Evolutionary conservation across 1,140 invertebrate genomes (phyloP).

Genomic region (Zaprionus capensis): DNA sequence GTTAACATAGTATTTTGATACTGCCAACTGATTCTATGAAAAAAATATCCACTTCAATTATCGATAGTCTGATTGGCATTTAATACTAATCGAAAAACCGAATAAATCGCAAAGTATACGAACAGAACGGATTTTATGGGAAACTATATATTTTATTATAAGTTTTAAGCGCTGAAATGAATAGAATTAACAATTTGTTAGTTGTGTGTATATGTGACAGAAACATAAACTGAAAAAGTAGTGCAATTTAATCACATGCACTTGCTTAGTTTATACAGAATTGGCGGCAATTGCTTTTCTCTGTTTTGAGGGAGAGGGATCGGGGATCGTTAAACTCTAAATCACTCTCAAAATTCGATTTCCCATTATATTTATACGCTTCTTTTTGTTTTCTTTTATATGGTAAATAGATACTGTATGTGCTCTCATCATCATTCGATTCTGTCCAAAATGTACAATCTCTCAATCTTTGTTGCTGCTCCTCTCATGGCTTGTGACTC

Average conservation of each 20-base stretch:
- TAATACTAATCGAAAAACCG: not conserved
- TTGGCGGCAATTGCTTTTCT: constrained; percentile 35
- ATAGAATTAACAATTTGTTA: constrained; percentile 51
- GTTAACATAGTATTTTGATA: constrained; percentile 13
- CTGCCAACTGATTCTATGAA: constrained; percentile 31
- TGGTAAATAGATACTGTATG: constrained; percentile 40
- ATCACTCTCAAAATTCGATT: constrained; percentile 28
- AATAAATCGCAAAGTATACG: not conserved
- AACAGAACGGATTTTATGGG: constrained; percentile 26
- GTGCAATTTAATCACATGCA: constrained; percentile 24
- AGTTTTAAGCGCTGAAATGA: constrained; percentile 64
- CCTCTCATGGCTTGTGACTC: constrained; percentile 23
- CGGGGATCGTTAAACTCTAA: constrained; percentile 18
- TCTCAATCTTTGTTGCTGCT: constrained; percentile 6
- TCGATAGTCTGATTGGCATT: constrained; percentile 18
- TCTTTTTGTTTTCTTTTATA: constrained; percentile 13
- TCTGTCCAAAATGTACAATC: constrained; percentile 44
- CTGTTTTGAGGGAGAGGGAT: not conserved
- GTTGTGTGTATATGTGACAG: constrained; percentile 34
- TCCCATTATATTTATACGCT: constrained; percentile 14
- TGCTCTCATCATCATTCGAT: constrained; percentile 25
- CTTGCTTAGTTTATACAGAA: constrained; percentile 38
- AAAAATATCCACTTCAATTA: not conserved
- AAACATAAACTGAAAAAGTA: constrained; percentile 12
- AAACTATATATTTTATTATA: constrained; percentile 63